Evolutionary conservation across 64 coral and sea anemone species (phyloP).

Genomic region (Stylophora pistillata): DNA sequence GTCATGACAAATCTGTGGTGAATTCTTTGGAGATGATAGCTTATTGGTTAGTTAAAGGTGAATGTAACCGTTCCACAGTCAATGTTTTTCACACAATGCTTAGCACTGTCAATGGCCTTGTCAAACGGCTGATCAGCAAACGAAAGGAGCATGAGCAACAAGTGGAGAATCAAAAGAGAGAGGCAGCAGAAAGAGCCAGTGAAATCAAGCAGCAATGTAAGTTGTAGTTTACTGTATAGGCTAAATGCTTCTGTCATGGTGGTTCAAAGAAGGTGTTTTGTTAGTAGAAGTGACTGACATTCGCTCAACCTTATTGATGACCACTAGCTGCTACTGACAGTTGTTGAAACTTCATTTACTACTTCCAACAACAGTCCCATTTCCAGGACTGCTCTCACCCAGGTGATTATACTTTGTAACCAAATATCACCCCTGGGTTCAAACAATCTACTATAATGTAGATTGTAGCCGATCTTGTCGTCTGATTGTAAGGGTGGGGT

Average conservation of each 20-base stretch:
- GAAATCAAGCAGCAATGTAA: slow-evolving; percentile 77
- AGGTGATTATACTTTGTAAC: too few species aligned
- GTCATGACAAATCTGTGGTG: slow-evolving; percentile 56
- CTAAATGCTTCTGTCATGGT: not conserved
- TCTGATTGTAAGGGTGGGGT: too few species aligned
- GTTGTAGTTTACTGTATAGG: not conserved
- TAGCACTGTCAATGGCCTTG: slow-evolving; percentile 57
- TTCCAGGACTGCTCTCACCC: too few species aligned
- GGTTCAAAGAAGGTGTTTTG: too few species aligned
- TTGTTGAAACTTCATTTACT: too few species aligned
- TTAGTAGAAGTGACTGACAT: too few species aligned
- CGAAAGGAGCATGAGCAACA: slow-evolving; percentile 82
- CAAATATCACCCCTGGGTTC: too few species aligned
- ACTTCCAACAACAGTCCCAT: too few species aligned
- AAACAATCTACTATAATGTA: too few species aligned
- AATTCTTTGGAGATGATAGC: slow-evolving; percentile 54
- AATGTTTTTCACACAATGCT: slow-evolving; percentile 74
- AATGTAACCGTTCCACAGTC: slow-evolving; percentile 73
- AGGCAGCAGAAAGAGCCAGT: slow-evolving; percentile 57
- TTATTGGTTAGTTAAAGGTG: slow-evolving; percentile 82
- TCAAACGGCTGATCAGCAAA: slow-evolving; percentile 66
- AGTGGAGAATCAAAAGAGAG: slow-evolving; percentile 71
- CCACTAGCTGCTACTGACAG: too few species aligned
- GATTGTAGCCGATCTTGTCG: too few species aligned
- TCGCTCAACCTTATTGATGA: too few species aligned